phyloP scores from a whole-genome alignment of 2,113 vertebrate species.

The Rhabdornis inornatus region DNA sequence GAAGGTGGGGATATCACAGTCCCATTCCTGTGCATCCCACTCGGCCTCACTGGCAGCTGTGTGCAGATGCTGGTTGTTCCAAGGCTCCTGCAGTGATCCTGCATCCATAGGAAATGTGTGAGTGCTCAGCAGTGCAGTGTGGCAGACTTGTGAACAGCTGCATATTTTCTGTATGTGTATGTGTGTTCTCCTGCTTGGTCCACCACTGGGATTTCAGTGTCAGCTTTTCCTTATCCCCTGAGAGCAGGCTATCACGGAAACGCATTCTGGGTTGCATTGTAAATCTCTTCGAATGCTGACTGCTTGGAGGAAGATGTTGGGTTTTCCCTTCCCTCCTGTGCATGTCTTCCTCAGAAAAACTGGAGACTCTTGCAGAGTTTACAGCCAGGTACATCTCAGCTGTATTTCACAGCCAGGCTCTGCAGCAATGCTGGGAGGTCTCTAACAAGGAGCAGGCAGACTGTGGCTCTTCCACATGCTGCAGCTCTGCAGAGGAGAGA shows the following conservation, averaged over 20 bases:
- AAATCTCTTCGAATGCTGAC: not conserved
- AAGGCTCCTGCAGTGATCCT: not conserved
- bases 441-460: not conserved
- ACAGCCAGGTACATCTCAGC: not conserved
- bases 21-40: not conserved
- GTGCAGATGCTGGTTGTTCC: not conserved
- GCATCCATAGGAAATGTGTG: fast-evolving
- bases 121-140: not conserved
- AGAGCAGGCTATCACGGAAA: not conserved
- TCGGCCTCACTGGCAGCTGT: not conserved
- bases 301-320: not conserved
- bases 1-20: not conserved
- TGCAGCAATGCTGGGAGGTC: not conserved
- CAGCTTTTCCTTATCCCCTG: not conserved
- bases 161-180: fast-evolving
- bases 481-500: not conserved
- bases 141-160: not conserved
- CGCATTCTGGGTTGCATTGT: not conserved
- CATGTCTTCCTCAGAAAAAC: not conserved
- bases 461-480: not conserved
- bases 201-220: not conserved
- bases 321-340: not conserved
- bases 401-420: not conserved
- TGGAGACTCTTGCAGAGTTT: not conserved
- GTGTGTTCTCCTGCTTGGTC: not conserved